phyloP scores from a whole-genome alignment of 2,888 invertebrate species.

The Calliopum simillimum region DNA sequence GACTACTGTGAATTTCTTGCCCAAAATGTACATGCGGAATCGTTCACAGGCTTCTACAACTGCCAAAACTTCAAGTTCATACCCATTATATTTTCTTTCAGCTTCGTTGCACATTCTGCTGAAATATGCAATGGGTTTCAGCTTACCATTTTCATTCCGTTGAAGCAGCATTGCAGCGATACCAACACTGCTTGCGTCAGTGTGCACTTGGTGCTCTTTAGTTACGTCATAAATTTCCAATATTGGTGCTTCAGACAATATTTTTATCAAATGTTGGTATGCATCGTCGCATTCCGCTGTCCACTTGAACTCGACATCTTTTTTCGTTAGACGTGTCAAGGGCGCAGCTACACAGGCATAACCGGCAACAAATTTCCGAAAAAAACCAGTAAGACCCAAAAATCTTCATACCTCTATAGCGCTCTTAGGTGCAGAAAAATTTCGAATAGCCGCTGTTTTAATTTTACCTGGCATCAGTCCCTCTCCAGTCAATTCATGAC shows the following conservation, averaged over 20 bases:
- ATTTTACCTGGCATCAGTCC: conserved; percentile 1
- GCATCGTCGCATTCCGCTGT: neutral
- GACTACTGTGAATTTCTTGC: conserved; percentile 38
- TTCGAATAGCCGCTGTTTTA: conserved; percentile 48
- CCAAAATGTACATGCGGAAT: conserved; percentile 41
- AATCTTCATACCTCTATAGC: conserved; percentile 51
- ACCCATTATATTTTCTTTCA: neutral
- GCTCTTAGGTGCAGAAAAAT: conserved; percentile 49
- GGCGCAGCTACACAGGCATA: conserved; percentile 49
- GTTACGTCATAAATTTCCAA: conserved; percentile 29
- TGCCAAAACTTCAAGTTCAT: neutral
- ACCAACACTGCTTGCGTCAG: conserved; percentile 36
- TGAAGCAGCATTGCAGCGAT: conserved; percentile 31
- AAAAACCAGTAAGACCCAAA: conserved; percentile 50
- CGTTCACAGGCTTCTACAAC: conserved; percentile 24
- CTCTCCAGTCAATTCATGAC: conserved; percentile 1
- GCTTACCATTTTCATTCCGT: neutral
- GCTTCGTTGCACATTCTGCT: neutral
- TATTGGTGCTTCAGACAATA: conserved; percentile 26
- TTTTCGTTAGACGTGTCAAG: conserved; percentile 44
- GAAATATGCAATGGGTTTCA: conserved; percentile 3
- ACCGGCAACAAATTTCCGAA: conserved; percentile 39
- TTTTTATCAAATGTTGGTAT: neutral
- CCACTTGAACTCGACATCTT: conserved; percentile 9
- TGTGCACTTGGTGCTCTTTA: conserved; percentile 35